These are phyloP conservation scores for Drosophila oshimai DNA, from an alignment of 1,140 invertebrate genomes.

Conservation along the genomic window DNA sequence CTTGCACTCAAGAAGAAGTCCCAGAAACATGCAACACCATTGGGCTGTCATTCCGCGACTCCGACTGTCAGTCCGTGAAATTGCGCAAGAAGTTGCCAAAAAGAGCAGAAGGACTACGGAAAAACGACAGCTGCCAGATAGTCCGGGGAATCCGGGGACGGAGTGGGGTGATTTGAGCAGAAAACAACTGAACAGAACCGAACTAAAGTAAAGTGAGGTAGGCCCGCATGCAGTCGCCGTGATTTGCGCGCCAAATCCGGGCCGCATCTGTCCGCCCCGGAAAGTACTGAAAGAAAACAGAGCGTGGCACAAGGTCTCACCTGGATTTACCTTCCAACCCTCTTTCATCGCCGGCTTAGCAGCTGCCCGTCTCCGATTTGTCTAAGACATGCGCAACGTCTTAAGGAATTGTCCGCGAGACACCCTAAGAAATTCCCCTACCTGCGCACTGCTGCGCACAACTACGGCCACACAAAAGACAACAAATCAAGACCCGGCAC, in stretches of 20 bases:
- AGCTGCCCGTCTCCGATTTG: conserved; percentile 56
- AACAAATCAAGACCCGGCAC: conserved; percentile 42
- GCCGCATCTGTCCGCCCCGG: conserved; percentile 53
- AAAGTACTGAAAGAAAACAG: conserved; percentile 25
- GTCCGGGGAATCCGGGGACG: conserved; percentile 8
- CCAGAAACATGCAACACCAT: conserved; percentile 47
- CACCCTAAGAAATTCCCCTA: conserved; percentile 45
- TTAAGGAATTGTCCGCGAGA: conserved; percentile 55
- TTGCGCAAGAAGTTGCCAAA: conserved; percentile 64
- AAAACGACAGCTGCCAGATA: conserved; percentile 41
- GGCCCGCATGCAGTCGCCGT: conserved; percentile 23
- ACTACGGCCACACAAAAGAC: conserved; percentile 40
- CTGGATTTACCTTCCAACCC: conserved; percentile 69
- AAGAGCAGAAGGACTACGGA: conserved; percentile 13
- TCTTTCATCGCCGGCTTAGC: conserved; percentile 47
- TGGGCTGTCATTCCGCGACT: conserved; percentile 45
- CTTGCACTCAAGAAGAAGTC: conserved; percentile 64
- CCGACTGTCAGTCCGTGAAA: conserved; percentile 52
- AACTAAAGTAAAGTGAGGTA: conserved; percentile 23
- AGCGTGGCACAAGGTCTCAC: conserved; percentile 64
- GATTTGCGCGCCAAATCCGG: conserved; percentile 64
- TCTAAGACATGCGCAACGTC: conserved; percentile 77
- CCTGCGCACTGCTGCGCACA: conserved; percentile 11
- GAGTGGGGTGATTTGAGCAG: neutral
- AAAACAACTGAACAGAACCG: neutral